Evolutionary conservation across 1,140 invertebrate genomes (phyloP).

Genomic region (Aphaenogaster ashmeadi): DNA sequence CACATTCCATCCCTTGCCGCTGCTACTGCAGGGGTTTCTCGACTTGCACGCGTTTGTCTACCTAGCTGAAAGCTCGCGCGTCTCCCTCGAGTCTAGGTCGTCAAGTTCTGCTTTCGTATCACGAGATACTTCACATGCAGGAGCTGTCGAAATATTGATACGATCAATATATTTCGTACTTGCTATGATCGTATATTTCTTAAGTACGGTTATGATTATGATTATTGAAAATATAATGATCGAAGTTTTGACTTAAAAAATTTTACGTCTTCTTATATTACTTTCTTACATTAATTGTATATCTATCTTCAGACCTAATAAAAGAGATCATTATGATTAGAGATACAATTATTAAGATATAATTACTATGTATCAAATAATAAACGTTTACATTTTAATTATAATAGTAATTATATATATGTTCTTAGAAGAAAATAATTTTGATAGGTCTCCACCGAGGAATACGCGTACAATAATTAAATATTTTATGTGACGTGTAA

Average conservation of each 20-base stretch:
- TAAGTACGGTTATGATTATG: background rate
- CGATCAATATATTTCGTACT: background rate
- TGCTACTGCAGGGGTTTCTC: constrained; percentile 56
- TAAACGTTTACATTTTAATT: background rate
- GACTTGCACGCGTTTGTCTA: constrained; percentile 68
- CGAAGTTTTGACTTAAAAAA: background rate
- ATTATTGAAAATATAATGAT: background rate
- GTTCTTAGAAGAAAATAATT: background rate
- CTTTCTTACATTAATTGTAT: background rate
- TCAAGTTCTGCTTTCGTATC: constrained; percentile 57
- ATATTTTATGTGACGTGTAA: background rate
- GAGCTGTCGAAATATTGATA: background rate
- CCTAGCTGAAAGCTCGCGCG: constrained; percentile 61
- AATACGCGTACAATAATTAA: background rate
- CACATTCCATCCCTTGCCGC: constrained; percentile 69
- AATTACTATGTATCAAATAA: background rate
- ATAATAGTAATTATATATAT: background rate
- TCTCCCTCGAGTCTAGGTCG: constrained; percentile 57
- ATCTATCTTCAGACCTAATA: background rate
- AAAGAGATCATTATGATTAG: background rate
- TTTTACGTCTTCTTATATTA: background rate
- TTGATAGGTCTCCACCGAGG: background rate
- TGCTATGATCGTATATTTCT: background rate
- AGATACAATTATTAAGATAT: background rate
- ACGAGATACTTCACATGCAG: constrained; percentile 18